Evolutionary conservation across 2,797 vertebrate species (phyloP).

Genomic region (Sebastolobus alascanus): DNA sequence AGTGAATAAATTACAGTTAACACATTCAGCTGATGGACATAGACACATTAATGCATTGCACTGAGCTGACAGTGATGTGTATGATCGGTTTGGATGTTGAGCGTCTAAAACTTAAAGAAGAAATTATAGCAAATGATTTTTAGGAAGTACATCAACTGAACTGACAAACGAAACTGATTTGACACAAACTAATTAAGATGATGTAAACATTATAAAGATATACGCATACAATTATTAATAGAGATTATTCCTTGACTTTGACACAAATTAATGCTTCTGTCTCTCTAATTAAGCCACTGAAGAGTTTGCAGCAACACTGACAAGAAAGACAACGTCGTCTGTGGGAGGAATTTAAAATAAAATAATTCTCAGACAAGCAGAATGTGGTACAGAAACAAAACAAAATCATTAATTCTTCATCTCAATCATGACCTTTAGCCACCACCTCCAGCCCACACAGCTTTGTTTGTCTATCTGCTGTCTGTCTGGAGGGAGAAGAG

Average conservation of each 20-base stretch:
- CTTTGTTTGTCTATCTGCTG: neutral
- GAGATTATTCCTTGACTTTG: slow-evolving; percentile 9
- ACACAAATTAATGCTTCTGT: slow-evolving; percentile 14
- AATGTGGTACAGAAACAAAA: slow-evolving; percentile 26
- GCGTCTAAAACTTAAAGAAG: neutral
- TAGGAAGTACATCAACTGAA: neutral
- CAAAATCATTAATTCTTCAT: slow-evolving; percentile 43
- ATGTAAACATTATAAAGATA: slow-evolving; percentile 7
- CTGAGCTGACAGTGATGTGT: neutral
- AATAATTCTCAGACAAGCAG: slow-evolving; percentile 27
- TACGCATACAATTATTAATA: neutral
- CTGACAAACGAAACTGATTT: neutral
- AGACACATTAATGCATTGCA: neutral
- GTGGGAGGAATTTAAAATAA: slow-evolving; percentile 29
- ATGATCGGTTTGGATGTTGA: neutral
- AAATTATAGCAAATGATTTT: neutral
- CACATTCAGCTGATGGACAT: slow-evolving; percentile 4
- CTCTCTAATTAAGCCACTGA: slow-evolving; percentile 31
- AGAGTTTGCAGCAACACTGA: slow-evolving; percentile 27
- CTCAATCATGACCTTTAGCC: slow-evolving; percentile 42
- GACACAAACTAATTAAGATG: slow-evolving; percentile 8
- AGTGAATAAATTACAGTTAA: slow-evolving; percentile 5
- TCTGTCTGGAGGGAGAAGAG: slow-evolving; percentile 14
- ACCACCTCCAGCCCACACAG: slow-evolving; percentile 7
- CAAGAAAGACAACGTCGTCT: slow-evolving; percentile 12